Evolutionary conservation across 2,113 vertebrate genomes (phyloP).

Genomic region (Paracanthobrama guichenoti): DNA sequence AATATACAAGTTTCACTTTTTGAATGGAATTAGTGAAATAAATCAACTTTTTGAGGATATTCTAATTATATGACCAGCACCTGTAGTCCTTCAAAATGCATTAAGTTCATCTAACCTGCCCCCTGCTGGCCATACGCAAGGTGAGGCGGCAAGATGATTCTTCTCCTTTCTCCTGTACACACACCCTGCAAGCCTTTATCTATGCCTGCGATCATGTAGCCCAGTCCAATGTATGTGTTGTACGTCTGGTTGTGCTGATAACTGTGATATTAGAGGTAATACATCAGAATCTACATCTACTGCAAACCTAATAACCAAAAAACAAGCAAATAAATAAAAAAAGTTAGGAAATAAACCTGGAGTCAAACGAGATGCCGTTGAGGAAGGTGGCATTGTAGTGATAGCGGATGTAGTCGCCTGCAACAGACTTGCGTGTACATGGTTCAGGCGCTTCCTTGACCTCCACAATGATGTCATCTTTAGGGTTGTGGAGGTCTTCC

Average conservation of each 20-base stretch:
- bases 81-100: no score
- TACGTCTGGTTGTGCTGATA: slow-evolving; percentile 92
- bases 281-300: slow-evolving; percentile 11
- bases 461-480: slow-evolving; percentile 83
- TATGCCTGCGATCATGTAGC: slow-evolving; percentile 93
- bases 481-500: slow-evolving; percentile 91
- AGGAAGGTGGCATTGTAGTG: slow-evolving; percentile 93
- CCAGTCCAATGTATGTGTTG: slow-evolving; percentile 95
- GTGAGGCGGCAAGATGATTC: slow-evolving; percentile 86
- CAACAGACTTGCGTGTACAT: slow-evolving; percentile 80
- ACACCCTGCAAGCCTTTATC: slow-evolving; percentile 88
- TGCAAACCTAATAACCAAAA: background rate
- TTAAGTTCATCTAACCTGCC: slow-evolving; percentile 74
- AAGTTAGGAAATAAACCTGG: slow-evolving; percentile 76
- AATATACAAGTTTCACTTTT: no score
- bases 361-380: slow-evolving; percentile 88
- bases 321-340: background rate
- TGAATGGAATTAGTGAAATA: no score
- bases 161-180: slow-evolving; percentile 85
- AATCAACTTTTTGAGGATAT: no score
- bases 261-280: slow-evolving; percentile 67
- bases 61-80: no score
- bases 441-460: slow-evolving; percentile 76
- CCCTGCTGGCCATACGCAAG: slow-evolving; percentile 90
- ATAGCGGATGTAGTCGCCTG: slow-evolving; percentile 91